Evolutionary conservation across 30 jellyfish, hydroid and myxozoan genomes (phyloP).

Genomic region (Pseudorhiza aurosa): DNA sequence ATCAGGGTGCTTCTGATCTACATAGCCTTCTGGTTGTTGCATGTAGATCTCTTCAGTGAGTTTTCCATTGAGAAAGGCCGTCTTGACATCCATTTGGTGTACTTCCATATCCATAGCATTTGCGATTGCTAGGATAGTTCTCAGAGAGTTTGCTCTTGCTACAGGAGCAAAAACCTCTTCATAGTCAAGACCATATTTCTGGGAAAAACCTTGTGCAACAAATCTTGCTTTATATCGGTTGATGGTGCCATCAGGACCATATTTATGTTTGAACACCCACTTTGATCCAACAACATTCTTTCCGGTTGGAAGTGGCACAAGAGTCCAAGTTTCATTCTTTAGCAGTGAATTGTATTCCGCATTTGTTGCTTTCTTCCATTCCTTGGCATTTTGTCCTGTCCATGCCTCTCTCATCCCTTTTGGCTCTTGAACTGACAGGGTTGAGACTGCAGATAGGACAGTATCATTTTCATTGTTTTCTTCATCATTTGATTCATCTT

Average conservation of each 20-base stretch:
- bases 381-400: conserved; percentile 18
- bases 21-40: conserved; percentile 75
- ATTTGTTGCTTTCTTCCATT: conserved; percentile 19
- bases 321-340: conserved; percentile 27
- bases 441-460: no score
- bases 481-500: no score
- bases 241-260: conserved; percentile 9
- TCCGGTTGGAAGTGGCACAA: no score
- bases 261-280: conserved; percentile 33
- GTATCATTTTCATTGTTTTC: no score
- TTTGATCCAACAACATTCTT: conserved; percentile 13
- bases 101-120: conserved; percentile 18
- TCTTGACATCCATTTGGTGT: conserved; percentile 52
- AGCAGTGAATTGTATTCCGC: conserved; percentile 4
- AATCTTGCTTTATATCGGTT: conserved; percentile 29
- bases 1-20: conserved; percentile 35
- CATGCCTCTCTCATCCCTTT: conserved; percentile 25
- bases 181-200: conserved; percentile 32
- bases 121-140: conserved; percentile 33
- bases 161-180: conserved; percentile 36
- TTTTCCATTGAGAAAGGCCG: conserved; percentile 39
- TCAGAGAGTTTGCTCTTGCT: conserved; percentile 18
- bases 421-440: no score
- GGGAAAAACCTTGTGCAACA: conserved; percentile 34
- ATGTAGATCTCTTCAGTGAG: conserved; percentile 62